phyloP scores from a whole-genome alignment of 2,888 invertebrate species.

The Pseudanteris insignis region DNA sequence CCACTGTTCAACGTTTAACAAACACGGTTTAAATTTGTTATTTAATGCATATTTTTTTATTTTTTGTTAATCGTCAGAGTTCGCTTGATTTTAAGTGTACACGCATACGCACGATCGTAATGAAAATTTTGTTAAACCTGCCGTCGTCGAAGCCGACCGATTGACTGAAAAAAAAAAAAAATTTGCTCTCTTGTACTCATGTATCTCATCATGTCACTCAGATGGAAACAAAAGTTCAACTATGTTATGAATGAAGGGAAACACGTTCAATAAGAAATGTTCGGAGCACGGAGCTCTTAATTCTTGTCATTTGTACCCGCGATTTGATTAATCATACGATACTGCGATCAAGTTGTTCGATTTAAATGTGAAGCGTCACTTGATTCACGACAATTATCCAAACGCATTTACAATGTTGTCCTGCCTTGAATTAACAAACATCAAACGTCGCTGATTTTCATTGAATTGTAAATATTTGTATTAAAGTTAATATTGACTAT shows the following conservation, averaged over 20 bases:
- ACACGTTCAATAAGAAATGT: constrained; percentile 31
- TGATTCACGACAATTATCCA: constrained; percentile 16
- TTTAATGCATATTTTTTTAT: too few species aligned
- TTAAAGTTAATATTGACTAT: constrained; percentile 32
- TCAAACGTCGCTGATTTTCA: constrained; percentile 9
- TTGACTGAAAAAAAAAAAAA: constrained; percentile 6
- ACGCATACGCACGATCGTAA: too few species aligned
- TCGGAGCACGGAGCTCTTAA: not conserved
- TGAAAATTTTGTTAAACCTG: constrained; percentile 39
- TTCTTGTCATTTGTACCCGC: not conserved
- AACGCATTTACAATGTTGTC: constrained; percentile 1
- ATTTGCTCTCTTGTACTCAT: constrained; percentile 32
- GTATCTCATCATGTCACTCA: constrained; percentile 3
- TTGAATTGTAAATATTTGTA: constrained; percentile 36
- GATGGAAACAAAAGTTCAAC: not conserved
- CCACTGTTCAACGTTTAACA: too few species aligned
- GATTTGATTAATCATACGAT: not conserved
- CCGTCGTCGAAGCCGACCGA: constrained; percentile 45
- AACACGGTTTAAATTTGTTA: too few species aligned
- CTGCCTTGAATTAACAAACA: not conserved
- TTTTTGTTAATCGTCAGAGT: too few species aligned
- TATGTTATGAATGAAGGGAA: constrained; percentile 15
- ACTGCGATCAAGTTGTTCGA: not conserved
- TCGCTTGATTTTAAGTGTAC: too few species aligned
- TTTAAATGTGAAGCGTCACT: constrained; percentile 6